Base-by-base conservation (phyloP, 2,888 invertebrate species). In the Saturnia pavonia region DNA sequence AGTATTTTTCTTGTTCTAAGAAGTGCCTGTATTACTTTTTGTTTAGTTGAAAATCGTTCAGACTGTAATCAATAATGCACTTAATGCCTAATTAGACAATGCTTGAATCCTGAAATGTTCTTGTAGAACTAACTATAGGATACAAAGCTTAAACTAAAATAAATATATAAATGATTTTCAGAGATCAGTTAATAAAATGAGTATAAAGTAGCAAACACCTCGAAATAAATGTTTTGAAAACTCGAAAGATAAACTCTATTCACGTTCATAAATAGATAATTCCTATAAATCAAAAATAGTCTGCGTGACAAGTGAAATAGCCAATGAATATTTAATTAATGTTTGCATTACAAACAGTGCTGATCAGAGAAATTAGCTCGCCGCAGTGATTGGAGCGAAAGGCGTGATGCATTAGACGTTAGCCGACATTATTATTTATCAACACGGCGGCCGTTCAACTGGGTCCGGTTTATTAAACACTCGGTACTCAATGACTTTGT, bases 391-490 rank as follows among this genome's bases (percentile, higher is more conserved):
- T 63, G 70, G 51, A 72, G 70, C 74, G 74, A 76, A 74, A 75
- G 69, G 57, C 57, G 75, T 54, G 67, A 67, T n/a, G 70, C 54
- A 63, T 51, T 43, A 40, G 51, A 48, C 11, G 54, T 51, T 66
- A 40, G 48, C 40, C 27, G 51, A 25, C 67, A 68, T 27, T 60
- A 14, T 14, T 79, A 76, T 80, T 81, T 80, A 79, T 76, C 75
- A 80, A 76, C 71, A 79, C 70, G 72, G 67, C 68, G 67, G 72
- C 57, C 69, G 54, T 65, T 74, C 70, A 72, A 74, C 71, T 72
- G 70, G 54, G 43, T 69, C 57, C 71, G 71, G 80, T 81, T 79
- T 80, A 80, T 80, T 76, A 81, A 80, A 79, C 76, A 77, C 71
- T 71, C 67, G 68, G 71, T 69, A 69, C 72, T 78, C 77, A 78